Conservation (phyloP, 1,140 invertebrate genomes). For the Drosophila sucinea region DNA sequence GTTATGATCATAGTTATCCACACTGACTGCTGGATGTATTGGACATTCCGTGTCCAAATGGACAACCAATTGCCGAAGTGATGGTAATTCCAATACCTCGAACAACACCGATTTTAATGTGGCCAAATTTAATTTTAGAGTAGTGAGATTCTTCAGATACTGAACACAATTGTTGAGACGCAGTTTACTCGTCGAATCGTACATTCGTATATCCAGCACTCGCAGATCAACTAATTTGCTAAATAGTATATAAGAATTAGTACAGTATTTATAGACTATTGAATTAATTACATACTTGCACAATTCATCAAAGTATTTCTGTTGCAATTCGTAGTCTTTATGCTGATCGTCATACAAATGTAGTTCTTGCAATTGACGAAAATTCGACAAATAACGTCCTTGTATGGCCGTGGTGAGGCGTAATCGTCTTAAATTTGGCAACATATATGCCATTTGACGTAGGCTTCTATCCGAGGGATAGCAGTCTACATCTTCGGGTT, state of each 20-base stretch:
- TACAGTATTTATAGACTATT: neutral
- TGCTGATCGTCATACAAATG: conserved; percentile 72
- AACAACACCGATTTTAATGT: conserved; percentile 59
- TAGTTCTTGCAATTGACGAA: conserved; percentile 61
- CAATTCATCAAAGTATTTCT: conserved; percentile 67
- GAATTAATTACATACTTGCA: conserved; percentile 46
- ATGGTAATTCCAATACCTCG: conserved; percentile 56
- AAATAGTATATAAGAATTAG: neutral
- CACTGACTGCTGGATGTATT: conserved; percentile 45
- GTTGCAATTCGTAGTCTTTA: conserved; percentile 67
- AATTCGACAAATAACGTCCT: conserved; percentile 56
- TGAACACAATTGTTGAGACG: conserved; percentile 57
- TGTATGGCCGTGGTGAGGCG: conserved; percentile 71
- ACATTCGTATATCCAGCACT: conserved; percentile 68
- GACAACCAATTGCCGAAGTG: conserved; percentile 59
- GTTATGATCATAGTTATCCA: conserved; percentile 68
- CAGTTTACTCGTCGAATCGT: conserved; percentile 62
- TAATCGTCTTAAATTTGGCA: conserved; percentile 58
- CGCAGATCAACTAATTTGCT: conserved; percentile 53
- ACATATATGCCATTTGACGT: conserved; percentile 50
- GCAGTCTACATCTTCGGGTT: conserved; percentile 69
- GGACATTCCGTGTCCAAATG: conserved; percentile 68
- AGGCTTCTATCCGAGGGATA: conserved; percentile 70
- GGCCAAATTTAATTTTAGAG: conserved; percentile 69
- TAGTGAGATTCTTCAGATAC: conserved; percentile 51